These are phyloP conservation scores for Dynastes hyllus DNA, from an alignment of 2,888 invertebrate genomes.

Conservation along the genomic window DNA sequence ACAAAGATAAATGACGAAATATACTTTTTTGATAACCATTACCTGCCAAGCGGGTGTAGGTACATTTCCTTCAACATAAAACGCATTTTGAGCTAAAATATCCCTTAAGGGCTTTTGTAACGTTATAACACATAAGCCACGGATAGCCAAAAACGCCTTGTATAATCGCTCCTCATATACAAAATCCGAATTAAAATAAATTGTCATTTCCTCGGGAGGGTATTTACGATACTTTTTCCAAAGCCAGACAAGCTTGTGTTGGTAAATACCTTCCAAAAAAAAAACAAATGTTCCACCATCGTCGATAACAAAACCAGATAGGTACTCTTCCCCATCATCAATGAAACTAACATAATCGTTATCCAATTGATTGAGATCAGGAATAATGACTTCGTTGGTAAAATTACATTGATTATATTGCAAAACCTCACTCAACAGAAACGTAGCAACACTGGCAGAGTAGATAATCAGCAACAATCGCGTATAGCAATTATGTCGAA, in stretches of 20 bases:
- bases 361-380: conserved; percentile 52
- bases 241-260: conserved; percentile 49
- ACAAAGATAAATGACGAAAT: too few species aligned
- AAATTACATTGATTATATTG: conserved; percentile 55
- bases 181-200: conserved; percentile 64
- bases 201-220: conserved; percentile 55
- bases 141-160: conserved; percentile 57
- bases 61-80: conserved; percentile 63
- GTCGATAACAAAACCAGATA: conserved; percentile 60
- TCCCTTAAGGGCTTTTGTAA: conserved; percentile 62
- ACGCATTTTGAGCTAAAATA: conserved; percentile 60
- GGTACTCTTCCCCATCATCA: neutral
- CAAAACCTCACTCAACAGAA: conserved; percentile 55
- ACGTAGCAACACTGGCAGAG: conserved; percentile 53
- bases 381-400: conserved; percentile 51
- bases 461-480: conserved; percentile 58
- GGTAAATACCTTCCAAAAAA: conserved; percentile 56
- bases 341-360: neutral
- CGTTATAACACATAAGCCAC: conserved; percentile 61
- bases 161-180: conserved; percentile 65
- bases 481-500: conserved; percentile 49
- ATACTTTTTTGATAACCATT: neutral
- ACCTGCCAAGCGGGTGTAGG: conserved; percentile 64
- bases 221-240: conserved; percentile 52
- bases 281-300: conserved; percentile 54